Conservation (phyloP, 2,888 invertebrate genomes). For the Zhuqinia jingwanae region DNA sequence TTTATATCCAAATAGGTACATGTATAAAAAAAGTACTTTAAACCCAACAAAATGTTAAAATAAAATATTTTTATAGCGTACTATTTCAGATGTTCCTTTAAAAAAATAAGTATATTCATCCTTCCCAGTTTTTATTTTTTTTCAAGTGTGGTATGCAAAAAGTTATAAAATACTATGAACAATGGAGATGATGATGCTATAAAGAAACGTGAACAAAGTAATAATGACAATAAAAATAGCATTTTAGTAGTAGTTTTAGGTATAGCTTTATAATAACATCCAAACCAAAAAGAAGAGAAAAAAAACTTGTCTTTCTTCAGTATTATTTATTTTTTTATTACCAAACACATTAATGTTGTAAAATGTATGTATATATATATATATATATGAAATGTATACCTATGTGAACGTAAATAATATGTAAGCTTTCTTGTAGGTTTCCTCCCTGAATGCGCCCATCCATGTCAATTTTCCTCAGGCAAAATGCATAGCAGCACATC, state of each 20-base stretch:
- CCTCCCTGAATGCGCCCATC: constrained; percentile 35
- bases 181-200: constrained; percentile 30
- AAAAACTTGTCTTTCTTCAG: constrained; percentile 33
- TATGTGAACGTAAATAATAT: no score
- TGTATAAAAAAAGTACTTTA: no score
- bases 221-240: constrained; percentile 48
- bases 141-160: constrained; percentile 8
- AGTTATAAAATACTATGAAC: constrained; percentile 33
- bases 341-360: constrained; percentile 24
- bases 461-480: constrained; percentile 55
- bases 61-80: constrained; percentile 58
- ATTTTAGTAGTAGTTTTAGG: constrained; percentile 40
- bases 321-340: constrained; percentile 47
- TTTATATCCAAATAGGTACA: no score
- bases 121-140: constrained; percentile 23
- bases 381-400: no score
- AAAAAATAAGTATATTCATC: no score
- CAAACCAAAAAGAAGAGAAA: no score
- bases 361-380: no score
- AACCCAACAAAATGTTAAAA: no score
- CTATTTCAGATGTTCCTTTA: constrained; percentile 39
- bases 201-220: constrained; percentile 14
- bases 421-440: constrained; percentile 41
- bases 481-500: constrained; percentile 18
- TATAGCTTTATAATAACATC: constrained; percentile 26